Base-by-base conservation (phyloP, 2,113 vertebrate genomes). In the Pluvianellus socialis region DNA sequence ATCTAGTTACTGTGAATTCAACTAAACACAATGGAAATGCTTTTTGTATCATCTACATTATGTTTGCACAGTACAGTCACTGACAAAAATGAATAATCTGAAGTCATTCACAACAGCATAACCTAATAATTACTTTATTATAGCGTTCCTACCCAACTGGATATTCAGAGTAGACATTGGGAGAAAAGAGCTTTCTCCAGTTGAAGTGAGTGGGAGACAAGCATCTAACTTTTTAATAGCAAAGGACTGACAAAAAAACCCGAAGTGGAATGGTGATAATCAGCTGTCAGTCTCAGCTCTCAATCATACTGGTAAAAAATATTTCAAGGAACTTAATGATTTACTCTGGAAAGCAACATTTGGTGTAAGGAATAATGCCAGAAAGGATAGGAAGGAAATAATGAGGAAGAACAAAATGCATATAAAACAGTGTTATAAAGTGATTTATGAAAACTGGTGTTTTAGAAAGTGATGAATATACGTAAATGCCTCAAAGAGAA, bases 241-340 rank as follows among this genome's bases (percentile, higher is more conserved):
- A 3, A 80, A 76, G 59, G 68, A 80, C 23, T 10, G 6, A 45
- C 15, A 55, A 92, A 38, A 82, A 53, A 40, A 42, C 56, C 30
- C 38, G 38, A 56, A 61, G 55, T 17, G 7, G 55, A 79, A 9
- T 1, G 7, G 47, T 72, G 94, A 91, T 92, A 88, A 84, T 92
- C 82, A 79, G 73, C 92, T 91, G 90, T 77, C 96, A 93, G 68
- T 75, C 94, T 93, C 66, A 28, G 92, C 82, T 86, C 61, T 94
- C 95, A 77, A 44, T 90, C 92, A 67, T 2, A 11, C 70, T 12
- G 63, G 38, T 89, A 88, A 77, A 77, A 96, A 96, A 93, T 63
- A 92, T 52, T 79, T 67, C 56, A 1, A 52, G 86, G 33, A 96
- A 35, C 73, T 71, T 84, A 14, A 8, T 79, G 79, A 61, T 75